Base-by-base conservation (phyloP, 1,140 invertebrate genomes). In the Drosophila obscura region DNA sequence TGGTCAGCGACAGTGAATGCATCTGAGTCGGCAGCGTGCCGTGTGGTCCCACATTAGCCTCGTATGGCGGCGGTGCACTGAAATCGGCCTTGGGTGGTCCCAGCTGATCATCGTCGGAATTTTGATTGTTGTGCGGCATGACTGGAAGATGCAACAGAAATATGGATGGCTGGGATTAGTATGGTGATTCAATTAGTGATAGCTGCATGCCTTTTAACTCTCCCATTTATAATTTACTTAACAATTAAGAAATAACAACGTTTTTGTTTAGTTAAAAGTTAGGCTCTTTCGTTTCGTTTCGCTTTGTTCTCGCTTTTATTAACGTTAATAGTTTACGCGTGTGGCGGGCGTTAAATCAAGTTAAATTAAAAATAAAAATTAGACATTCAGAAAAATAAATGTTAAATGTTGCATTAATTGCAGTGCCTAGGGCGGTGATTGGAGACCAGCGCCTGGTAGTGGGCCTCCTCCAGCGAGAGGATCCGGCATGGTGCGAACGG, bases 51-150 rank as follows among this genome's bases (percentile, higher is more conserved):
- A 56, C 74, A 15, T 77, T 85, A 1, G 82, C 61, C 59, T 92
- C 91, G 90, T 98, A 98, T 1, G 96, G 96, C 5, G 97, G 97
- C 24, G 97, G 96, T 51, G 96, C 96, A 52, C 95, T 96, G 91
- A 96, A 96, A 83, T 97, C 96, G 15, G 94, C 93, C 83, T 96
- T 96, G 1, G 96, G 96, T 8, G 96, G 96, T 49, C 95, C 95
- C 75, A 96, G 93, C 56, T 95, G 94, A 62, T 95, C 94, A 43
- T 88, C 78, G 3, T 69, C 79, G n/a, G 73, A 71, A 13, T 67
- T 73, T 46, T 79, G 84, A 55, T 89, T 90, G 63, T 88, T 90
- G 71, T 90, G 80, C 67, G 88, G 79, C 89, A 91, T 91, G 16
- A 49, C 79, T 88, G 45, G 4, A 77, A 80, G 24, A 9, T 4